A percentile compares a stretch with the other conserved stretches of the same genome.
Conservation (phyloP, 2,888 invertebrate genomes). For the Ecliptopera silaceata region DNA sequence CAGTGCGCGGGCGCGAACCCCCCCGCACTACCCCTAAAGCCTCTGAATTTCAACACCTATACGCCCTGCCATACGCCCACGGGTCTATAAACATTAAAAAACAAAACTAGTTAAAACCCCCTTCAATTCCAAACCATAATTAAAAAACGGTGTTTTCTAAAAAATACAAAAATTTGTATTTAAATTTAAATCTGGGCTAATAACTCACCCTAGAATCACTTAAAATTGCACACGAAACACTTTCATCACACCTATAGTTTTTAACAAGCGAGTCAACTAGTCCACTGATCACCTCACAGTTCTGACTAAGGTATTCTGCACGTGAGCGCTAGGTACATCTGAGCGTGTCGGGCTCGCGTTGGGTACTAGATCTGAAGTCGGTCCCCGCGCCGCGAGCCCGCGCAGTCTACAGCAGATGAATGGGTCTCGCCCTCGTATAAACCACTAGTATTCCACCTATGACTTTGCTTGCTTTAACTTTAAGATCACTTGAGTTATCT, state of each 20-base stretch:
- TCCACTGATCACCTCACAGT: slow-evolving; percentile 21
- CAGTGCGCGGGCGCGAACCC: slow-evolving; percentile 53
- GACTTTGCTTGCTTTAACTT: not conserved
- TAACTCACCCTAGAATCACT: slow-evolving; percentile 1
- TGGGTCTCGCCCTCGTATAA: slow-evolving; percentile 62
- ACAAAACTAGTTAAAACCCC: not conserved
- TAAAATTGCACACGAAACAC: not conserved
- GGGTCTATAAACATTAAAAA: slow-evolving; percentile 24
- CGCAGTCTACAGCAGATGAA: slow-evolving; percentile 76
- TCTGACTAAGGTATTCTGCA: slow-evolving; percentile 5
- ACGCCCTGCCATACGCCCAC: slow-evolving; percentile 56
- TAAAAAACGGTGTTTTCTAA: not conserved
- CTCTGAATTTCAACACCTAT: slow-evolving; percentile 59
- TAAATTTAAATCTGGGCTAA: not conserved
- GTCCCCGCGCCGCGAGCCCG: slow-evolving; percentile 51
- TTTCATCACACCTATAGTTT: not conserved
- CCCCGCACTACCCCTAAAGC: slow-evolving; percentile 42
- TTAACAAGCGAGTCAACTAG: not conserved
- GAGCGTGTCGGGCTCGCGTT: slow-evolving; percentile 49
- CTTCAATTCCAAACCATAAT: not conserved
- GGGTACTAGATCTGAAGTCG: slow-evolving; percentile 66
- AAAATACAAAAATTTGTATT: not conserved
- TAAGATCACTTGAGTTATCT: not conserved
- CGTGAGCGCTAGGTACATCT: slow-evolving; percentile 36
- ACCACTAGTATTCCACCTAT: slow-evolving; percentile 34